Evolutionary conservation across 2,888 invertebrate genomes (phyloP), one percentile per base, ranked within the genome.

Genomic region (Heterodera filipjevi): DNA sequence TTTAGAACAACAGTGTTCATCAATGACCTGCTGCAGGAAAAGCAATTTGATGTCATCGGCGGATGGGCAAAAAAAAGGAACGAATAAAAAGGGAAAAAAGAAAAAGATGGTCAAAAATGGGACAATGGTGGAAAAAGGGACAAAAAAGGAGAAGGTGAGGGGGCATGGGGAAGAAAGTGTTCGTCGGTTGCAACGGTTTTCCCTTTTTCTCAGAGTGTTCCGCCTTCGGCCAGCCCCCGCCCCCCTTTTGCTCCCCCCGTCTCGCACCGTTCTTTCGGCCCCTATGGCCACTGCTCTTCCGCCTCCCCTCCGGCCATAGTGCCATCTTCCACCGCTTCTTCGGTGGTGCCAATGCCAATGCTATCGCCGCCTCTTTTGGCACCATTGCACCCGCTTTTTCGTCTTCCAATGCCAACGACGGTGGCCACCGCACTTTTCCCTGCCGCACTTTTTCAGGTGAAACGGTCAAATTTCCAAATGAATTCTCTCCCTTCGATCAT

Each of bases 351-450:
- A 22, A 22, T 59, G 59, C 59, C 59, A 59, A 27, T 59, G 59
- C 59, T 27, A 3, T 10, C n/a, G 59, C 27, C 59, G 22, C 2
- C 59, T 10, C n/a, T 59, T n/a, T 27, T 59, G 35, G 22, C 71
- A 27, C 39, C 71, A 44, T 27, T 59, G 3, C 59, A 59, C 12
- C 59, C 59, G 59, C 27, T 59, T 10, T 33, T 35, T 33, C 70
- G 32, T 30, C 64, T 59, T 12, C 53, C 75, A 22, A 75, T 75
- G 64, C 39, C 76, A 35, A 76, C 76, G 39, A 16, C 76, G 19
- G 22, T 76, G 46, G 66, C 76, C 27, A 66, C 76, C 8, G 19
- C 75, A 22, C 66, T 68, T 33, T 76, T 68, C n/a, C 66, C 66
- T 8, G 32, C 39, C 46, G 46, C 46, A 19, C 30, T n/a, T n/a